Conservation (phyloP, 2,888 invertebrate genomes). For the Agrotis segetum region DNA sequence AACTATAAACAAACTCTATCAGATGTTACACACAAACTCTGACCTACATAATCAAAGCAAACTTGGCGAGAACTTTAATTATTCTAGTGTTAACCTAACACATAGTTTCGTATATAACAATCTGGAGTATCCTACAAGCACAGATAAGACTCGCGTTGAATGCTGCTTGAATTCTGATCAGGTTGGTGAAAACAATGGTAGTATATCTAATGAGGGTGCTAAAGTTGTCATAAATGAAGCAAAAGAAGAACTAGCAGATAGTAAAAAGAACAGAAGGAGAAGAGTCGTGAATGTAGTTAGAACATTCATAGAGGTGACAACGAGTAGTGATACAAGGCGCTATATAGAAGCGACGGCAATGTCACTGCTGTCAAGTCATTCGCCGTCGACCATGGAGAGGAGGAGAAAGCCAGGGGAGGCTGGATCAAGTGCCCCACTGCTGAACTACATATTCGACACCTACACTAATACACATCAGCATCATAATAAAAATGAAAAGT, state of each 20-base stretch:
- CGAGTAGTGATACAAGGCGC: slow-evolving; percentile 57
- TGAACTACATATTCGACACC: slow-evolving; percentile 88
- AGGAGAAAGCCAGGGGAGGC: slow-evolving; percentile 83
- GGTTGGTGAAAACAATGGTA: slow-evolving; percentile 54
- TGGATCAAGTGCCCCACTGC: slow-evolving; percentile 85
- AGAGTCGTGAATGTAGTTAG: slow-evolving; percentile 78
- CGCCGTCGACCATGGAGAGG: slow-evolving; percentile 75
- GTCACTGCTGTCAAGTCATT: slow-evolving; percentile 67
- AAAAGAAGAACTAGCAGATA: slow-evolving; percentile 50
- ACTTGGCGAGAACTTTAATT: slow-evolving; percentile 73
- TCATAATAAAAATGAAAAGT: slow-evolving; percentile 81
- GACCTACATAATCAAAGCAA: slow-evolving; percentile 76
- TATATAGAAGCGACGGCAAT: slow-evolving; percentile 69
- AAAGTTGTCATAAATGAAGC: slow-evolving; percentile 67
- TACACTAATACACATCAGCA: slow-evolving; percentile 87
- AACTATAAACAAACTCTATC: slow-evolving; percentile 85
- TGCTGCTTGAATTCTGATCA: slow-evolving; percentile 71
- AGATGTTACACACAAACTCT: slow-evolving; percentile 82
- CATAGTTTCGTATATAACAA: slow-evolving; percentile 73
- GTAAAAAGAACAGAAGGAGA: slow-evolving; percentile 76
- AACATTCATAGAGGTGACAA: slow-evolving; percentile 66
- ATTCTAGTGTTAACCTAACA: slow-evolving; percentile 74
- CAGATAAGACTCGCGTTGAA: slow-evolving; percentile 65
- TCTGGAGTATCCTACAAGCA: slow-evolving; percentile 63
- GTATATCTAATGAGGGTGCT: slow-evolving; percentile 71